Conservation (phyloP, 2,113 vertebrate genomes). For the Notarius lentiginosus region DNA sequence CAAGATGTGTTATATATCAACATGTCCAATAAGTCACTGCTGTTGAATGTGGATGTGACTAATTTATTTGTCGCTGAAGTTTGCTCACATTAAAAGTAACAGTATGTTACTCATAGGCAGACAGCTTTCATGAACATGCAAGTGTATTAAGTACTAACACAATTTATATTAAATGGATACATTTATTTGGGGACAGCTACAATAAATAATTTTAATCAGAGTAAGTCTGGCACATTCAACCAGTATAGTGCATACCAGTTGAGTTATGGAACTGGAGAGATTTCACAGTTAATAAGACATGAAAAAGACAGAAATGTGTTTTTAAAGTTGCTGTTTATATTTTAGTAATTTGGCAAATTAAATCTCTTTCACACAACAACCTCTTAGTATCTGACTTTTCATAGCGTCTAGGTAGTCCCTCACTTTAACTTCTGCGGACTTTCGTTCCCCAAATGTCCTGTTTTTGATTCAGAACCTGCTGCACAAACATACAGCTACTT, state of each 20-base stretch:
- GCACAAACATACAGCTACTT: not conserved
- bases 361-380: not conserved
- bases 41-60: not conserved
- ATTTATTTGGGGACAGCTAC: not conserved
- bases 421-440: not conserved
- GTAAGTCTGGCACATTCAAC: not conserved
- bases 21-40: not conserved
- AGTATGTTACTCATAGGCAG: not conserved
- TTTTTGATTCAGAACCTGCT: not conserved
- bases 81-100: not conserved
- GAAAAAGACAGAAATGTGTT: slow-evolving; percentile 13
- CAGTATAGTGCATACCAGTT: not conserved
- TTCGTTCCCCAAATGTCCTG: not conserved
- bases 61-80: not conserved
- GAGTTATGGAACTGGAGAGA: not conserved
- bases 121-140: not conserved
- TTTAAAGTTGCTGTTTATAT: not conserved
- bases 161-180: not conserved
- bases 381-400: not conserved
- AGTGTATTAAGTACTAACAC: not conserved
- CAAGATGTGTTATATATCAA: not conserved
- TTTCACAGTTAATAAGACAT: slow-evolving; percentile 42
- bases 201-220: slow-evolving; percentile 29
- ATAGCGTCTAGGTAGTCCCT: not conserved
- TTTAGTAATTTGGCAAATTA: not conserved